A percentile compares a stretch with the other conserved stretches of the same genome.
Evolutionary conservation across 1,140 invertebrate species (phyloP).

Genomic region (Akabosia matsudoensis): DNA sequence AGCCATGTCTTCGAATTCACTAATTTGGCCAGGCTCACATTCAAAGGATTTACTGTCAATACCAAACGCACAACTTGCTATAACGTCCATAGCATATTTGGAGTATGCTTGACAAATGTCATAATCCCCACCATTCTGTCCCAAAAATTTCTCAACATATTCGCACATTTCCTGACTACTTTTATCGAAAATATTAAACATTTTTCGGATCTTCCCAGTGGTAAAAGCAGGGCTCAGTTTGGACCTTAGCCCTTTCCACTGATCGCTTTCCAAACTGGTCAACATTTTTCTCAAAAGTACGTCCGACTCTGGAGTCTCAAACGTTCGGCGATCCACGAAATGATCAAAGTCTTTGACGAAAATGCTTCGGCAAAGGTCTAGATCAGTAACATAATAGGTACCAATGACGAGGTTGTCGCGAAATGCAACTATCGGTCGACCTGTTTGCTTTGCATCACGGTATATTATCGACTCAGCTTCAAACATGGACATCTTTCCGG

Average conservation of each 20-base stretch:
- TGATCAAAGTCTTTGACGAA: slow-evolving; percentile 49
- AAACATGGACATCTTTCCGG: not conserved
- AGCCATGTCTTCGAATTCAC: not conserved
- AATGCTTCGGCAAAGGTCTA: slow-evolving; percentile 48
- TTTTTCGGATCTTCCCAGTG: slow-evolving; percentile 52
- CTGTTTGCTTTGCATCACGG: not conserved
- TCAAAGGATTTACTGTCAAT: slow-evolving; percentile 11
- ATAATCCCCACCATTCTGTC: not conserved
- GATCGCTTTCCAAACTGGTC: slow-evolving; percentile 36
- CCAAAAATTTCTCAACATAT: slow-evolving; percentile 8
- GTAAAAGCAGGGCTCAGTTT: slow-evolving; percentile 54
- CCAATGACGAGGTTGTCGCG: not conserved
- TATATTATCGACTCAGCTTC: not conserved
- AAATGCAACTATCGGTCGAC: not conserved
- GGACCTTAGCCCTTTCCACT: slow-evolving; percentile 46
- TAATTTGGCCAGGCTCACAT: not conserved
- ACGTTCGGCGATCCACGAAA: slow-evolving; percentile 47
- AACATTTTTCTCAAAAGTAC: slow-evolving; percentile 50
- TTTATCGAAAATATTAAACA: slow-evolving; percentile 30
- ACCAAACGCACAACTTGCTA: slow-evolving; percentile 32
- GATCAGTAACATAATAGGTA: slow-evolving; percentile 34
- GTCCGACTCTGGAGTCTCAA: not conserved
- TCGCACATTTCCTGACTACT: not conserved
- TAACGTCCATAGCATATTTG: slow-evolving; percentile 34
- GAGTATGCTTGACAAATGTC: slow-evolving; percentile 18